Evolutionary conservation across 92 coral and sea anemone genomes (phyloP).

Genomic region (Epizoanthus fatuus): DNA sequence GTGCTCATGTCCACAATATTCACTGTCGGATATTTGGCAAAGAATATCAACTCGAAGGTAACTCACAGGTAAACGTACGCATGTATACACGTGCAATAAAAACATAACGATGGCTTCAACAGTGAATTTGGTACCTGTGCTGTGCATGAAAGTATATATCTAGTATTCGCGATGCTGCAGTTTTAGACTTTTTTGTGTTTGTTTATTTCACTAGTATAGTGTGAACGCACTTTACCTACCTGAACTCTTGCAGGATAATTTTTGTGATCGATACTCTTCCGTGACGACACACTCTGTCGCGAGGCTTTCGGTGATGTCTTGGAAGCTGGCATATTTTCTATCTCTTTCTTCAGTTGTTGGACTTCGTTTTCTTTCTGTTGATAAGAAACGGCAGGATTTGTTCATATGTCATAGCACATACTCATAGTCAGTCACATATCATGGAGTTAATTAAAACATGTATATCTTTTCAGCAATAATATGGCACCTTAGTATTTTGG

Average conservation of each 20-base stretch:
- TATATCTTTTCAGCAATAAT: background rate
- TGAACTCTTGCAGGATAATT: too few species aligned
- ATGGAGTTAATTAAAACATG: background rate
- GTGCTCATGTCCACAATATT: too few species aligned
- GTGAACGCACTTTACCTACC: background rate
- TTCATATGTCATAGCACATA: background rate
- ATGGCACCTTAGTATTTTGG: background rate
- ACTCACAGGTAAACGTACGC: too few species aligned
- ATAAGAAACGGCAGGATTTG: background rate
- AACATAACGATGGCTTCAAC: too few species aligned
- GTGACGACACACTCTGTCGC: background rate
- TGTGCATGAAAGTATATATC: too few species aligned
- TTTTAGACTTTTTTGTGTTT: too few species aligned
- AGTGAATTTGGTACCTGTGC: too few species aligned
- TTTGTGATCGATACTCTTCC: background rate
- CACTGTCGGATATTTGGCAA: too few species aligned
- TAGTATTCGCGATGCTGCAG: too few species aligned
- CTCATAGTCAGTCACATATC: background rate
- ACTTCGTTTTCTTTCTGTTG: conserved; percentile 70
- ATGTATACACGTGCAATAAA: too few species aligned
- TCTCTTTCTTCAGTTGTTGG: conserved; percentile 31
- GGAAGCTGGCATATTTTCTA: background rate
- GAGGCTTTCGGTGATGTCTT: background rate
- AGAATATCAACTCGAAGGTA: too few species aligned
- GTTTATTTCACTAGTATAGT: too few species aligned